Evolutionary conservation across 1,140 invertebrate genomes (phyloP), one percentile per base, ranked within the genome.

Genomic region (Drosophila watanabei): DNA sequence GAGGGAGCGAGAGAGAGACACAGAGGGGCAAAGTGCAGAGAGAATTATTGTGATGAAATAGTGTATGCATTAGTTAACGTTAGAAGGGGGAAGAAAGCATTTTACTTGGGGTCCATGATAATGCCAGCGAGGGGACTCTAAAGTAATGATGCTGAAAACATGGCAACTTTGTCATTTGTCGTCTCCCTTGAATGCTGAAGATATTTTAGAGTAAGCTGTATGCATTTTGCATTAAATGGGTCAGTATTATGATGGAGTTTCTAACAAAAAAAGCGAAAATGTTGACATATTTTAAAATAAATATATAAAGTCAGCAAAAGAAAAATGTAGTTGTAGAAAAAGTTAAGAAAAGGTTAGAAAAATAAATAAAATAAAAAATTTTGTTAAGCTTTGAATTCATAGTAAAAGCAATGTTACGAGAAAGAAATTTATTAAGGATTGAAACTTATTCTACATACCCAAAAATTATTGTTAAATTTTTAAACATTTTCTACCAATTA

Each of bases 11-110:
- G 35, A 24, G 16, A 37, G 24, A 18, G 51, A 41, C 7, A 32
- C 0, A 30, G 30, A 52, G 35, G 54, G 43, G 56, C 28, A 41
- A 62, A 45, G 57, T 60, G 73, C 7, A 54, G 59, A 75, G 32
- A 72, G 59, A 72, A 58, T 82, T 79, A 76, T 83, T 76, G 77
- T 82, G 57, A 59, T 79, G 75, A 63, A 60, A 75, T 75, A 83
- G 75, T 51, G 41, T 69, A 62, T 82, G 80, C 83, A 80, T 88
- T 82, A 82, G 79, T 79, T 70, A 62, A 81, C 70, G 63, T 37
- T 52, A 35, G 18, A 52, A 16, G 30, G 30, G 18, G 30, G 43
- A 16, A 45, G 59, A 76, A 39, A 45, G 16, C 61, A 33, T 51
- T 59, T 51, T 32, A 30, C 45, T 57, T 45, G 37, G 58, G 39